Percentiles rank a stretch among this genome's conserved stretches.
These are phyloP conservation scores for Accipiter cooperii DNA, from an alignment of 2,113 vertebrate species.

Conservation along the genomic window DNA sequence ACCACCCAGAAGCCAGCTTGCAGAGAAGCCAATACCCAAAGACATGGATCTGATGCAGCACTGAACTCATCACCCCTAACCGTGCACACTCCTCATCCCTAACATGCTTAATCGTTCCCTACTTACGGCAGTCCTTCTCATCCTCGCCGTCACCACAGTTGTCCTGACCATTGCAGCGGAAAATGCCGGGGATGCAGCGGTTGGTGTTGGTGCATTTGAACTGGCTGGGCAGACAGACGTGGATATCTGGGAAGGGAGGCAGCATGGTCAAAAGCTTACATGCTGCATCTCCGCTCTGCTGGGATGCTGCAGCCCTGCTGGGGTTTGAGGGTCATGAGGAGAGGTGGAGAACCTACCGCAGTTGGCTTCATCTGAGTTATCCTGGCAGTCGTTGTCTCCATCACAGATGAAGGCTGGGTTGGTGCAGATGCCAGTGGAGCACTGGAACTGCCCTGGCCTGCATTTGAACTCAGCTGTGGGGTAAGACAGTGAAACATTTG, in stretches of 20 bases:
- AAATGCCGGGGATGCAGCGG: conserved; percentile 95
- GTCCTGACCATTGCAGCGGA: conserved; percentile 96
- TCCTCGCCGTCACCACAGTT: conserved; percentile 96
- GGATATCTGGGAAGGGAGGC: conserved; percentile 79
- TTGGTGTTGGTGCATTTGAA: conserved; percentile 96
- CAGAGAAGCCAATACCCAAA: not conserved
- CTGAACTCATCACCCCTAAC: rapidly evolving
- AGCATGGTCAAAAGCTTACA: not conserved
- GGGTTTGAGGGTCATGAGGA: rapidly evolving
- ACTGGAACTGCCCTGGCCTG: conserved; percentile 95
- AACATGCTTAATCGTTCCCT: not conserved
- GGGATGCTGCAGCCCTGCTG: too few relatives aligned
- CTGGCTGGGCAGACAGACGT: conserved; percentile 95
- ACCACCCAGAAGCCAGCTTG: not conserved
- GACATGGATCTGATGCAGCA: rapidly evolving
- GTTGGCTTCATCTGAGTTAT: conserved; percentile 94
- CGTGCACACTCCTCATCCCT: rapidly evolving
- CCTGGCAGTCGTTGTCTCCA: conserved; percentile 96
- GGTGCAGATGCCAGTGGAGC: conserved; percentile 94
- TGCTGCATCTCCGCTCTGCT: not conserved
- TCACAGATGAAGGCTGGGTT: conserved; percentile 99
- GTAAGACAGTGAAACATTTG: not conserved
- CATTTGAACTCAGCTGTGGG: conserved; percentile 90
- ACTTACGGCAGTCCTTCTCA: conserved; percentile 95
- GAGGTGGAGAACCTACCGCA: conserved; percentile 74